Evolutionary conservation across 2,113 vertebrate species (phyloP).

Genomic region (Ptilonorhynchus violaceus): DNA sequence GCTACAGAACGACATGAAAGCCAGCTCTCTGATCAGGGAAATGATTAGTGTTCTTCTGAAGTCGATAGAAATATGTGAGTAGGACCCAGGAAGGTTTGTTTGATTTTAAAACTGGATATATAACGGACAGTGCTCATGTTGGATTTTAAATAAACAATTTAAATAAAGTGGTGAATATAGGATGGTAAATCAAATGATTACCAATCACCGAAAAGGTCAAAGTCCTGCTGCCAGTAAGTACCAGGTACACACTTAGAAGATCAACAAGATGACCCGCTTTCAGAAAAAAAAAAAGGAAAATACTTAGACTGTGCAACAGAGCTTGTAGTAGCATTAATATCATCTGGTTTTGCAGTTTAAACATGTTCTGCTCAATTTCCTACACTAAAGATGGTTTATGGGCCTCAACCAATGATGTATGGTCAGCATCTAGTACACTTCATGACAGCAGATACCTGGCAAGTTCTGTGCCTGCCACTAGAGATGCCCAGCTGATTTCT

Average conservation of each 20-base stretch:
- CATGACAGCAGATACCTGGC: conserved; percentile 19
- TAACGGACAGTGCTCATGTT: not conserved
- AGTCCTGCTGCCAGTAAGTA: not conserved
- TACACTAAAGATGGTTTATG: conserved; percentile 48
- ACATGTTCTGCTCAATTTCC: conserved; percentile 53
- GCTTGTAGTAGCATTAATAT: conserved; percentile 37
- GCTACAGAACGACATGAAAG: not conserved
- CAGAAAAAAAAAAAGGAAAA: not conserved
- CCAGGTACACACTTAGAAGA: not conserved
- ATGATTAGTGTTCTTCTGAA: not conserved
- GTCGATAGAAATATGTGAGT: not conserved
- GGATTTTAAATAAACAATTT: not conserved
- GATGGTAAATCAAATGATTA: not conserved
- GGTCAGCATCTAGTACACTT: conserved; percentile 21
- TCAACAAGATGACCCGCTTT: not conserved
- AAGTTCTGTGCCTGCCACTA: conserved; percentile 50
- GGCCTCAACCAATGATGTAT: not conserved
- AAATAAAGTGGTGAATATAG: not conserved
- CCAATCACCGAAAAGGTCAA: not conserved
- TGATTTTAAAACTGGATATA: not conserved
- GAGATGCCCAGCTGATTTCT: conserved; percentile 48
- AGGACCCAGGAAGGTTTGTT: not conserved
- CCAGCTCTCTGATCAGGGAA: not conserved
- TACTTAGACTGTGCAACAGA: not conserved
- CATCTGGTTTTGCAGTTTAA: conserved; percentile 47